Percentiles rank a stretch among this genome's conserved stretches.
These are phyloP conservation scores for Pelagia noctiluca DNA, from an alignment of 30 jellyfish, hydroid and myxozoan genomes.

Conservation along the genomic window DNA sequence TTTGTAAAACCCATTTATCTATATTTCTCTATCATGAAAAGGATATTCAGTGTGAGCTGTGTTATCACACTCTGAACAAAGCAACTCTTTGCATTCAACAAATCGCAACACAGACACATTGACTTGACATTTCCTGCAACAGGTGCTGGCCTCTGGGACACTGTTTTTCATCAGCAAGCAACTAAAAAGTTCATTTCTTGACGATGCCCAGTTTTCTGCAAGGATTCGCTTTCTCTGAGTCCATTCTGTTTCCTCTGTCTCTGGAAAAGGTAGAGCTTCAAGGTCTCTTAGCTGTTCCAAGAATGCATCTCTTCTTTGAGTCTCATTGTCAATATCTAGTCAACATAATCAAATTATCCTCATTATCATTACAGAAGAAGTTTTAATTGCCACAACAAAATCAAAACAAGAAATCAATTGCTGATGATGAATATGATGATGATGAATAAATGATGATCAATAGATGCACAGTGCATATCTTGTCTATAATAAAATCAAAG, in stretches of 20 bases:
- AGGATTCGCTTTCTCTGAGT: constrained; percentile 13
- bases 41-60: constrained; percentile 18
- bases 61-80: constrained; percentile 10
- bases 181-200: not conserved
- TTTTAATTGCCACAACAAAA: no score
- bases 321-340: no score
- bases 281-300: constrained; percentile 23
- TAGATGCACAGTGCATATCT: no score
- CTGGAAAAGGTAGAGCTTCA: constrained; percentile 4
- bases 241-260: constrained; percentile 36
- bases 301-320: no score
- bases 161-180: constrained; percentile 11
- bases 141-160: constrained; percentile 12
- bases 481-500: no score
- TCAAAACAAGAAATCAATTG: no score
- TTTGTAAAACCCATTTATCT: constrained; percentile 25
- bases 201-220: constrained; percentile 25
- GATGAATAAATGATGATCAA: no score
- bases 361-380: no score
- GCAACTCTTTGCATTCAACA: constrained; percentile 1
- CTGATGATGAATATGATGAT: no score
- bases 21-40: constrained; percentile 37
- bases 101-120: constrained; percentile 12
- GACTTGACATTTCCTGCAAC: not conserved
- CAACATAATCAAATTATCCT: no score